phyloP scores from a whole-genome alignment of 2,797 vertebrate genomes.

The Semaprochilodus insignis region DNA sequence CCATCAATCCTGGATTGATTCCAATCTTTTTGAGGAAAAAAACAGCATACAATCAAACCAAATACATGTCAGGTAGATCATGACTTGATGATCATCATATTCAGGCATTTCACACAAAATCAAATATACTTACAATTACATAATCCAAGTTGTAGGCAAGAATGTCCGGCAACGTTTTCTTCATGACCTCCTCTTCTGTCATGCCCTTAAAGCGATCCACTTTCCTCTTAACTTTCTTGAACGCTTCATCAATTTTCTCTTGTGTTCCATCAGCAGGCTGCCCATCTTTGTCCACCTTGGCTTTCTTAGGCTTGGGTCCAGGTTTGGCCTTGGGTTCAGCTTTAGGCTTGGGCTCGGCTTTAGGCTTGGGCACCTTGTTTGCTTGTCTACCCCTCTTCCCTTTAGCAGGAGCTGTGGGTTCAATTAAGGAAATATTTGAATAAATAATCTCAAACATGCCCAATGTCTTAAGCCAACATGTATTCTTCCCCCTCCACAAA shows the following conservation, averaged over 20 bases:
- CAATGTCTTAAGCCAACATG: background rate
- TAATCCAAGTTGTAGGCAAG: conserved; percentile 95
- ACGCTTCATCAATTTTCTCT: conserved; percentile 94
- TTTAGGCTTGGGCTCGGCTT: conserved; percentile 72
- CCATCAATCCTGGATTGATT: conserved; percentile 98
- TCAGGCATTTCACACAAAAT: background rate
- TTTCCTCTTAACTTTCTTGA: conserved; percentile 97
- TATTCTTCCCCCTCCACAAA: background rate
- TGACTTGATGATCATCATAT: background rate
- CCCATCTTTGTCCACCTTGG: conserved; percentile 72
- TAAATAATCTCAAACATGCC: background rate
- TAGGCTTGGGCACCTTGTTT: conserved; percentile 72
- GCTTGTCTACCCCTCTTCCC: conserved; percentile 69
- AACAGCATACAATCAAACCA: background rate
- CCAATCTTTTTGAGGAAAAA: conserved; percentile 84
- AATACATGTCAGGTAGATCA: background rate
- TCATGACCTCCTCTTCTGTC: conserved; percentile 95
- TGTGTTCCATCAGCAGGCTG: conserved; percentile 84
- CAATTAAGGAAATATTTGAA: background rate
- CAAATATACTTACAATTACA: conserved; percentile 89
- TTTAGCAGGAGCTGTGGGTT: conserved; percentile 71
- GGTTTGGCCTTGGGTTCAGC: conserved; percentile 77
- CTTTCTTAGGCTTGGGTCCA: conserved; percentile 84
- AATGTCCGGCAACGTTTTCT: conserved; percentile 95
- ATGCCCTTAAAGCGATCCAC: conserved; percentile 96